Base-by-base conservation (phyloP, 2,888 invertebrate genomes). In the Germaria angustata region DNA sequence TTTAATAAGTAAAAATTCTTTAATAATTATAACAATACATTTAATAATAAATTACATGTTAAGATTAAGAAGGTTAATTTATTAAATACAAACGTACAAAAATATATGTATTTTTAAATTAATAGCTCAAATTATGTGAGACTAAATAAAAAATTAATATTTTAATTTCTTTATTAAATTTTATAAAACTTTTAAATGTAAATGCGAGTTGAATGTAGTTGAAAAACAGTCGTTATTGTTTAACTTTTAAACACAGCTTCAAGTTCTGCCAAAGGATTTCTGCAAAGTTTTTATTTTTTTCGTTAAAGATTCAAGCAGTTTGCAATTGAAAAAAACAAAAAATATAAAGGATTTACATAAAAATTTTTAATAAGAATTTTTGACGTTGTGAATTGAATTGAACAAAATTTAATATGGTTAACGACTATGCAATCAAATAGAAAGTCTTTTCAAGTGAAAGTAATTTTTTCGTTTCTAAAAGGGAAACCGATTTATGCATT, bases 161-260 rank as follows among this genome's bases (percentile, higher is more conserved):
- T 53, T 15, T 15, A 2, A n/a, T n/a, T n/a, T n/a, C n/a, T n/a
- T n/a, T n/a, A n/a, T n/a, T n/a, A n/a, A n/a, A n/a, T n/a, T n/a
- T n/a, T n/a, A n/a, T n/a, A n/a, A n/a, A n/a, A n/a, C n/a, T 39
- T 41, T 53, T 2, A 28, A 28, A 24, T 15, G 24, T 55, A 41
- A 34, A 46, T 57, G 6, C 7, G 9, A 8, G 8, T 6, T 34
- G 20, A 61, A 39, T 39, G 15, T 13, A 34, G 28, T 34, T n/a
- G n/a, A n/a, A 6, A 34, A 71, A 49, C 22, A 59, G 34, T 59
- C 9, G 15, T 20, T 55, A 24, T 28, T 53, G 73, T 76, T 91
- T 90, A 91, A 88, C 88, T 89, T 90, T 87, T 90, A 90, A 91
- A 90, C 88, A 91, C 91, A 88, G 91, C 91, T 89, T 91, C 91